Evolutionary conservation across 2,797 vertebrate species (phyloP).

Genomic region (Galago senegalensis): DNA sequence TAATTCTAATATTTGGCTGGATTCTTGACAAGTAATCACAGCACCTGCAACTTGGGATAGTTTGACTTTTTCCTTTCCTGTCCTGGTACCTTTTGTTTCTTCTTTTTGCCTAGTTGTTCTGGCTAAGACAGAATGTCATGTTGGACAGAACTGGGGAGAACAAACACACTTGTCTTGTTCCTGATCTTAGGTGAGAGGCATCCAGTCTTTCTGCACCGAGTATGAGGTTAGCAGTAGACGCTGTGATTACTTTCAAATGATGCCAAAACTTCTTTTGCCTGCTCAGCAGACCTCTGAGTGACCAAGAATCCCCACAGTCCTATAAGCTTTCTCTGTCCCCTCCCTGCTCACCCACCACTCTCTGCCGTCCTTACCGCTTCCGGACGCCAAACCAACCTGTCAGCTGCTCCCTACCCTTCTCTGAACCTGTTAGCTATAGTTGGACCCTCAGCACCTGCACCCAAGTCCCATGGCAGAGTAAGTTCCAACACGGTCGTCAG

Average conservation of each 20-base stretch:
- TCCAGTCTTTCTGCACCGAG: background rate
- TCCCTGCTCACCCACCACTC: rapidly evolving
- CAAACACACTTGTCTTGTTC: background rate
- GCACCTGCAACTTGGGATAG: background rate
- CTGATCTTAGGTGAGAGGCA: background rate
- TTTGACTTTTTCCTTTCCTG: background rate
- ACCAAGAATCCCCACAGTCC: rapidly evolving
- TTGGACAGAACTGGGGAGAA: background rate
- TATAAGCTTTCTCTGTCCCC: background rate
- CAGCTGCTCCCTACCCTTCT: rapidly evolving
- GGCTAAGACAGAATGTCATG: background rate
- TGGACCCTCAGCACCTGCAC: background rate
- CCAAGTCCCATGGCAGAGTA: no score
- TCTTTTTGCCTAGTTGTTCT: background rate
- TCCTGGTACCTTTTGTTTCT: background rate
- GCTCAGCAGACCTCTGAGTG: no score
- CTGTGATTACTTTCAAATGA: rapidly evolving
- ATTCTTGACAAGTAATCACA: background rate
- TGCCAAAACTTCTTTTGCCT: background rate
- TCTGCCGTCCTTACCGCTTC: background rate
- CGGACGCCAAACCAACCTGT: no score
- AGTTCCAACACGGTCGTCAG: rapidly evolving
- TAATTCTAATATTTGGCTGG: background rate
- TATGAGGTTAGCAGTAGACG: no score
- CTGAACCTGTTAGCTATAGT: background rate